Percentiles rank a stretch among this genome's conserved stretches.
phyloP scores from a whole-genome alignment of 2,888 invertebrate genomes.

The Horisme vitalbata region DNA sequence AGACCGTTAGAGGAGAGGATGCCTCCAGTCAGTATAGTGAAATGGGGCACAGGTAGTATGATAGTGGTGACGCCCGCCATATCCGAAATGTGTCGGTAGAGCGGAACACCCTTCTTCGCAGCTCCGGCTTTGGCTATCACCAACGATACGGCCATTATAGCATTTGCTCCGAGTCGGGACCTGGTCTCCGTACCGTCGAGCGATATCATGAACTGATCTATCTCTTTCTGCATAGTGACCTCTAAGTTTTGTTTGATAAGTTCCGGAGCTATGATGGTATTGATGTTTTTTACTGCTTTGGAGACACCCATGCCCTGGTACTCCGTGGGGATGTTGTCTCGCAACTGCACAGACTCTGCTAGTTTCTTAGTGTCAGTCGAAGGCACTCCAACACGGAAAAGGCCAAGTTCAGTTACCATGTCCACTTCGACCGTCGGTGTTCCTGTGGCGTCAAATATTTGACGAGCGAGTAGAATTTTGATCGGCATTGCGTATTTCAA shows the following conservation, averaged over 20 bases:
- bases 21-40: conserved; percentile 99
- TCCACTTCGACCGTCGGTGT: conserved; percentile 99
- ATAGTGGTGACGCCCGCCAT: conserved; percentile 94
- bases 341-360: conserved; percentile 96
- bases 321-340: conserved; percentile 92
- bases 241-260: conserved; percentile 90
- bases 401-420: conserved; percentile 90
- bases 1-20: conserved; percentile 97
- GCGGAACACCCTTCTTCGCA: conserved; percentile 93
- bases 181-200: conserved; percentile 98
- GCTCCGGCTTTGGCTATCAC: conserved; percentile 99
- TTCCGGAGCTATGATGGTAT: conserved; percentile 90
- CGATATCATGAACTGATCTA: conserved; percentile 93
- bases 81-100: conserved; percentile 97
- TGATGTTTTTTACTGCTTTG: conserved; percentile 96
- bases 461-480: conserved; percentile 94
- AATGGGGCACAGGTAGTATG: conserved; percentile 97
- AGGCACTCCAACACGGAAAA: conserved; percentile 96
- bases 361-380: conserved; percentile 97
- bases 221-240: conserved; percentile 93
- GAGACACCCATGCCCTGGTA: conserved; percentile 97
- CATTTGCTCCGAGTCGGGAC: conserved; percentile 96
- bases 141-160: conserved; percentile 97
- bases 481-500: conserved; percentile 87
- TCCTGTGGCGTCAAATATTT: conserved; percentile 98